Conservation (phyloP, 2,113 vertebrate species). For the Nesogale talazaci region DNA sequence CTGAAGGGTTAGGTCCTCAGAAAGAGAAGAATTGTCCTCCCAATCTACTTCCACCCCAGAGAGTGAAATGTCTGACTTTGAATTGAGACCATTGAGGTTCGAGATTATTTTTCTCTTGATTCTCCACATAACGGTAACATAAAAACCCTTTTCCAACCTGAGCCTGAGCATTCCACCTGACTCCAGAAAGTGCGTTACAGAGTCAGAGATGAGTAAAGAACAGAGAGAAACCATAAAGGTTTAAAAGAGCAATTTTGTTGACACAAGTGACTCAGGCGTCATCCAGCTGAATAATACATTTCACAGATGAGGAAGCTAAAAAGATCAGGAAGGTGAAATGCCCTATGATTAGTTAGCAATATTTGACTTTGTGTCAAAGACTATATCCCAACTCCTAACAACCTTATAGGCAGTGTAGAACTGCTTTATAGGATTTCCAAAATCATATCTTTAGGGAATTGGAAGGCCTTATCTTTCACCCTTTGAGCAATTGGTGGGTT, state of each 20-base stretch:
- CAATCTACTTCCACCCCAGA: constrained; percentile 33
- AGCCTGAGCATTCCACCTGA: neutral
- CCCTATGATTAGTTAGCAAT: constrained; percentile 24
- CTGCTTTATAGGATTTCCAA: neutral
- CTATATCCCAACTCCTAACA: neutral
- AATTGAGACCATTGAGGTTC: neutral
- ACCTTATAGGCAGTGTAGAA: neutral
- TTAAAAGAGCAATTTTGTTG: neutral
- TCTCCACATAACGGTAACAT: constrained; percentile 20
- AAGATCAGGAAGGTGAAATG: neutral
- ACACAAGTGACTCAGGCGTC: neutral
- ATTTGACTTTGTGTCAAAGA: neutral
- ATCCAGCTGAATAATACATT: neutral
- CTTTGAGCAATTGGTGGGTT: neutral
- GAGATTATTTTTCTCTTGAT: constrained; percentile 47
- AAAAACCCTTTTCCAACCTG: neutral
- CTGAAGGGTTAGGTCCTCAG: constrained; percentile 18
- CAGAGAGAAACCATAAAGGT: neutral
- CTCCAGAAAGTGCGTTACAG: constrained; percentile 28
- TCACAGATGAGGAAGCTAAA: constrained; percentile 32
- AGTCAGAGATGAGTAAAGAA: neutral
- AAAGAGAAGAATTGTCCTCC: constrained; percentile 20
- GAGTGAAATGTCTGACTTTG: constrained; percentile 5
- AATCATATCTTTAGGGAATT: neutral
- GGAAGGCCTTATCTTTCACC: no score